Evolutionary conservation across 2,888 invertebrate genomes (phyloP).

Genomic region (Tanytarsus gracilentus): DNA sequence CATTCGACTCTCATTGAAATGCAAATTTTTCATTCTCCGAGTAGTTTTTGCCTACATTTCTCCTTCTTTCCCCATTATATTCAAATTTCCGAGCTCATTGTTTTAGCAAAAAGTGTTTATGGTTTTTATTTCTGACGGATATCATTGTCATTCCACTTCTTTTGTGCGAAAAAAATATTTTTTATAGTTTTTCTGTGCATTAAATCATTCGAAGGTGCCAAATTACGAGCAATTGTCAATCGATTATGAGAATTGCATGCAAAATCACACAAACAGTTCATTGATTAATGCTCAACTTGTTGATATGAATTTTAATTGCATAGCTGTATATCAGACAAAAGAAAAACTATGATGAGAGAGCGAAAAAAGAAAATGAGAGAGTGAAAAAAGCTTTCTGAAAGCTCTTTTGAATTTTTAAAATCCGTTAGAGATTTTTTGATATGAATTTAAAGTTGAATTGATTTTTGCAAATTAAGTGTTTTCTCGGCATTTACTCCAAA

Average conservation of each 20-base stretch:
- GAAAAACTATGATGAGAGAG: no score
- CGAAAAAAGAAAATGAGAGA: no score
- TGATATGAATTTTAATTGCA: no score
- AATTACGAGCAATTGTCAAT: no score
- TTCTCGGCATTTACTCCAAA: not conserved
- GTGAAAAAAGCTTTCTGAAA: not conserved
- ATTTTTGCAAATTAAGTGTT: not conserved
- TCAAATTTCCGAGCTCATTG: slow-evolving; percentile 19
- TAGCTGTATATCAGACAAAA: no score
- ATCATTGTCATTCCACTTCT: not conserved
- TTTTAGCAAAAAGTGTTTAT: slow-evolving; percentile 1
- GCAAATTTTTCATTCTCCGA: not conserved
- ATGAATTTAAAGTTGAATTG: no score
- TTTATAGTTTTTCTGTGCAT: no score
- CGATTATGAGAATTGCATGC: no score
- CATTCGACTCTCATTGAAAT: slow-evolving; percentile 3
- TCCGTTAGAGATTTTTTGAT: not conserved
- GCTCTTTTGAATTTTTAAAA: not conserved
- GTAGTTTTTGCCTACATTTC: slow-evolving; percentile 17
- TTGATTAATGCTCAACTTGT: no score
- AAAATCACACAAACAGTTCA: no score
- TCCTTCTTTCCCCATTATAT: slow-evolving; percentile 23
- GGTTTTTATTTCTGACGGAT: not conserved
- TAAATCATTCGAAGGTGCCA: no score
- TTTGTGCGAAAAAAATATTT: no score